phyloP scores from a whole-genome alignment of 2,113 vertebrate species.

The Motacilla alba region DNA sequence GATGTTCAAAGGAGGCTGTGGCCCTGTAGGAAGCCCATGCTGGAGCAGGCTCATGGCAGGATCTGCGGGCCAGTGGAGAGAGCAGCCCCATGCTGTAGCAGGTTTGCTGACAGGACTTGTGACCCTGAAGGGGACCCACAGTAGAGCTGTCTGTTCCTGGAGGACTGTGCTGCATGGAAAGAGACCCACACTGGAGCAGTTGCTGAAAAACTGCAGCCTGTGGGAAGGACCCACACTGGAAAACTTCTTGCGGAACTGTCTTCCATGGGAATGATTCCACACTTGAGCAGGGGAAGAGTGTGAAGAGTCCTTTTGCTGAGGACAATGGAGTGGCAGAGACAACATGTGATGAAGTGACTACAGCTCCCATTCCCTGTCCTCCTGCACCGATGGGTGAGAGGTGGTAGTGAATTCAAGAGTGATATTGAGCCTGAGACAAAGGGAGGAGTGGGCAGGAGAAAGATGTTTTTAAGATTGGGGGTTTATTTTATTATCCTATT shows the following conservation, averaged over 20 bases:
- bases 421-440: neutral
- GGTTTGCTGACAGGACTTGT: neutral
- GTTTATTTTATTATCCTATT: neutral
- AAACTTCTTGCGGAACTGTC: neutral
- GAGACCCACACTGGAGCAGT: neutral
- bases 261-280: neutral
- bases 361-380: neutral
- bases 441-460: neutral
- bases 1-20: neutral
- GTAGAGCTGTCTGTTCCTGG: neutral
- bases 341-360: fast-evolving
- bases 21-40: fast-evolving
- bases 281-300: neutral
- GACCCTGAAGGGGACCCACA: too few relatives aligned
- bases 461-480: neutral
- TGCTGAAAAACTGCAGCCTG: neutral
- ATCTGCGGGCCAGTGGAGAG: neutral
- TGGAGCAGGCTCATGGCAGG: neutral
- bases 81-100: neutral
- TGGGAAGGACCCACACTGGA: neutral
- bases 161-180: neutral
- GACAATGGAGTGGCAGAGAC: neutral
- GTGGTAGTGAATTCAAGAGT: fast-evolving
- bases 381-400: fast-evolving
- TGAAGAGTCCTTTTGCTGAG: neutral